Base-by-base conservation (phyloP, 2,797 vertebrate genomes). In the Anniella stebbinsi region DNA sequence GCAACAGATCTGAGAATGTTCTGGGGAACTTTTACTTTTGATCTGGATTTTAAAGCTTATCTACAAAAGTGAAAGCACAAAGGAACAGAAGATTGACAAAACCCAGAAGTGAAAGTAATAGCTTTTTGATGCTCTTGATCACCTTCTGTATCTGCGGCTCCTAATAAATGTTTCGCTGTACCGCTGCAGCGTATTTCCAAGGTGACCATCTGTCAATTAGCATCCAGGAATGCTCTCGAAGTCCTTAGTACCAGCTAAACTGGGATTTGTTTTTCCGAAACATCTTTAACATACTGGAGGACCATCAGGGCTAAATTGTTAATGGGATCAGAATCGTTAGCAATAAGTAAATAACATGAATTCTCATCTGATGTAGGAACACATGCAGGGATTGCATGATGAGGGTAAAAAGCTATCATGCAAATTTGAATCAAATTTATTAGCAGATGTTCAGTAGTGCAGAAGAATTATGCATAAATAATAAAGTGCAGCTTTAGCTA, bases 161-260 rank as follows among this genome's bases (percentile, higher is more conserved):
- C 88, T 91, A 92, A 91, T 92, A 93, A 90, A 90, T 93, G 0
- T 94, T 88, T 60, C 5, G 88, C 95, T 94, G 41, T 84, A 84
- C 54, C 91, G 80, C 45, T 92, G 84, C 48, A 95, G 91, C 86
- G 80, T 91, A 89, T 93, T 95, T 95, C 95, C 97, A 97, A 97
- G 96, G 96, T 97, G 96, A 97, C 96, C 96, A 96, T 89, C 96
- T 97, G 95, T 97, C 96, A 96, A 92, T 92, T 91, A 93, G 81
- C 89, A 96, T 95, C 87, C 89, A 95, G 84, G 30, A 38, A 90
- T 93, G 88, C 78, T 91, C 63, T 63, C 63, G 89, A 95, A 96
- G 90, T 88, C 95, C 45, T 94, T 87, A 80, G 51, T 91, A 77
- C 36, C 57, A 88, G 86, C 84, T 95, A 96, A 95, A 95, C 84